Evolutionary conservation across 2,113 vertebrate genomes (phyloP).

Genomic region (Numenius arquata): DNA sequence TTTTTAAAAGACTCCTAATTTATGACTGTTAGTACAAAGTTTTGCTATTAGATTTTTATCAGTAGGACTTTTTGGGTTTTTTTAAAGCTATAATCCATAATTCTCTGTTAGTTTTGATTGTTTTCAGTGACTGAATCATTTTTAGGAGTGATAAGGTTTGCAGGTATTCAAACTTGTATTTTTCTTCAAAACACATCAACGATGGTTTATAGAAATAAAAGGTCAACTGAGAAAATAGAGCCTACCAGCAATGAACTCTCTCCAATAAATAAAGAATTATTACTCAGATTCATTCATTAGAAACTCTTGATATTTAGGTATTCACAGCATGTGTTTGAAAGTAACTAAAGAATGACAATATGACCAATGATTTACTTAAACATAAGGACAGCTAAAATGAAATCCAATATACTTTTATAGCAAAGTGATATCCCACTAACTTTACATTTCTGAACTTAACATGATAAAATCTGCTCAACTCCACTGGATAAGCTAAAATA

Average conservation of each 20-base stretch:
- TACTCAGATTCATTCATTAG: neutral
- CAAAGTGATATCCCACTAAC: neutral
- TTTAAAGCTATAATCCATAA: neutral
- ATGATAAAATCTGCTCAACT: neutral
- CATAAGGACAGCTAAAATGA: neutral
- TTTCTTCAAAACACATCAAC: neutral
- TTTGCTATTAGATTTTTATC: neutral
- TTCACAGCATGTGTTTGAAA: neutral
- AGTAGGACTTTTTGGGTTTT: neutral
- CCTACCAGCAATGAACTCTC: neutral
- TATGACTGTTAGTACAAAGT: neutral
- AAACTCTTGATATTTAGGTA: neutral
- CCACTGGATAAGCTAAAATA: neutral
- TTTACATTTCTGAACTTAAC: neutral
- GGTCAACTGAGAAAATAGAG: neutral
- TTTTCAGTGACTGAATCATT: neutral
- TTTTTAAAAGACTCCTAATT: neutral
- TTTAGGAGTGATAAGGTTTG: neutral
- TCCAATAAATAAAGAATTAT: neutral
- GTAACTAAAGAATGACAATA: neutral
- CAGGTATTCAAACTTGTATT: neutral
- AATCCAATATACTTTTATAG: neutral
- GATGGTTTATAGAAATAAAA: neutral
- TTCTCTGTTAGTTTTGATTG: neutral
- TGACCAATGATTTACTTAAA: neutral